These are phyloP conservation scores for Lepeophtheirus nordmannii DNA, from an alignment of 2,888 invertebrate genomes.

Conservation along the genomic window DNA sequence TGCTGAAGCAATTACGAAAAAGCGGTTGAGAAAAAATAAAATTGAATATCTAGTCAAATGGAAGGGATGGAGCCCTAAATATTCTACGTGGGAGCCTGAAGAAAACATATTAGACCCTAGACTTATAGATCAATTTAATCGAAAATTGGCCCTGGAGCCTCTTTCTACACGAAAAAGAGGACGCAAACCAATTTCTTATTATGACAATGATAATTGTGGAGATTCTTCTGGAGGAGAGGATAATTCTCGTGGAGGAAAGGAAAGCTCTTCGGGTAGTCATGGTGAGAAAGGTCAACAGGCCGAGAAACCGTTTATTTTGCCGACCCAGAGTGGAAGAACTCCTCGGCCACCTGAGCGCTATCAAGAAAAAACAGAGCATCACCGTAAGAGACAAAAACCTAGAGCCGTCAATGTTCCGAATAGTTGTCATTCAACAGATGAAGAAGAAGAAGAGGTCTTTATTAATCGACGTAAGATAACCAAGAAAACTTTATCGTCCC, in stretches of 20 bases:
- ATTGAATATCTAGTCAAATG: conserved; percentile 25
- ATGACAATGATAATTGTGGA: not conserved
- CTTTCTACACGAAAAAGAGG: not conserved
- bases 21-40: conserved; percentile 53
- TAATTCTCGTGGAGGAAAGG: not conserved
- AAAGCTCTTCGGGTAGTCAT: not conserved
- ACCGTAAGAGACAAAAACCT: not conserved
- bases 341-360: conserved; percentile 25
- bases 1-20: conserved; percentile 89
- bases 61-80: conserved; percentile 25
- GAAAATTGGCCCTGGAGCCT: conserved; percentile 16
- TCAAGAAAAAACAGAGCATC: conserved; percentile 4
- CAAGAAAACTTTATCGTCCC: not conserved
- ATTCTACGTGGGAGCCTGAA: conserved; percentile 24
- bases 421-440: not conserved
- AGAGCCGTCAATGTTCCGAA: not conserved
- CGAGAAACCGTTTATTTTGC: not conserved
- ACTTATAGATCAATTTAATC: conserved; percentile 22
- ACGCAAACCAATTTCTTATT: not conserved
- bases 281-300: not conserved
- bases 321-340: conserved; percentile 20
- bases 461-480: not conserved
- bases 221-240: not conserved
- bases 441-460: not conserved
- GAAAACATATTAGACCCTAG: conserved; percentile 24